Base-by-base conservation (phyloP, 1,140 invertebrate genomes). In the Oryctes rhinoceros region DNA sequence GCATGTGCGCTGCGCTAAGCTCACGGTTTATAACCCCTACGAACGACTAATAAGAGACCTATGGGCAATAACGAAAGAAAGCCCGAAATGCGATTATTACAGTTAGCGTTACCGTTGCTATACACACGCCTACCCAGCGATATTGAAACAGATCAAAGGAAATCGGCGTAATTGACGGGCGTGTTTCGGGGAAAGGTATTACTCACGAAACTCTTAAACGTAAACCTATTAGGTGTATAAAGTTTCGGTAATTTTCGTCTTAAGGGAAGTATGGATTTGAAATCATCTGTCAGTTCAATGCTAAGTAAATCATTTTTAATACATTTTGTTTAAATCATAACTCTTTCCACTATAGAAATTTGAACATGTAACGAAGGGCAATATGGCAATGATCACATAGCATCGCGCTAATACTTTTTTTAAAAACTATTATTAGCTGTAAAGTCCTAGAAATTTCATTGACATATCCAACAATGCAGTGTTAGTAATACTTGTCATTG, bases 21-120 rank as follows among this genome's bases (percentile, higher is more conserved):
- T 71, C 65, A 71, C 65, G 65, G 65, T 71, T 71, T 71, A 71
- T 71, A 71, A 71, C 65, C 65, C 65, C 65, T 71, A 71, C 65
- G 24, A 71, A 71, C 18, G 24, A 71, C 65, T 71, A 71, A 71
- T 71, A 71, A 71, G 65, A 71, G 24, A 71, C 65, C 24, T 24
- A 71, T 30, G 24, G 35, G 65, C 65, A 71, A 71, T 71, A 71
- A 71, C 65, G 65, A 71, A 71, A 71, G 65, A 71, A 71, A 71
- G 65, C 20, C 20, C 24, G 39, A 71, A 71, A 71, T 71, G 65
- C 65, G 65, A 71, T 71, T 71, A 71, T 71, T 71, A 71, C 65
- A 35, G 18, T 71, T 71, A 71, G 65, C 65, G 65, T 71, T 37
- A 37, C 65, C 65, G 65, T 71, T 24, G 24, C 20, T 59, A 59